Evolutionary conservation across 2,797 vertebrate species (phyloP).

Genomic region (Microctenopoma stevenorrisi): DNA sequence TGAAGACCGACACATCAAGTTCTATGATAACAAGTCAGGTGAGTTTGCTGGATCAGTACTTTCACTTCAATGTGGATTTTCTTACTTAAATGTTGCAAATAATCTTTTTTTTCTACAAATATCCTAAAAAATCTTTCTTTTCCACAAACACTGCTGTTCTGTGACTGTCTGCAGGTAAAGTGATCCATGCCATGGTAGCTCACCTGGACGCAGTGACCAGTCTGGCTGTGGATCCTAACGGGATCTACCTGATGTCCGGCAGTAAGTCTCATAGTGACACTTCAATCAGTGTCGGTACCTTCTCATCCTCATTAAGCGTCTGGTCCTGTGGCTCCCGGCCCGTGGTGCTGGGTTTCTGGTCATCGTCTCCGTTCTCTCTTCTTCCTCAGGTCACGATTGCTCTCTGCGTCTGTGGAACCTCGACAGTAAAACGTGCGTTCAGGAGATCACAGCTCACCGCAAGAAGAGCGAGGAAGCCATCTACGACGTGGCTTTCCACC

Average conservation of each 20-base stretch:
- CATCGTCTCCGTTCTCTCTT: too few species aligned
- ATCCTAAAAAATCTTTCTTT: too few species aligned
- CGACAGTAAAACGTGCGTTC: constrained; percentile 98
- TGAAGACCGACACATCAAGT: constrained; percentile 97
- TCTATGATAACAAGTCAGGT: constrained; percentile 99
- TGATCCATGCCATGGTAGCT: constrained; percentile 98
- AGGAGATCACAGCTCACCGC: constrained; percentile 98
- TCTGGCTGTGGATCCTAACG: constrained; percentile 98
- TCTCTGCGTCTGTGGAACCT: constrained; percentile 99
- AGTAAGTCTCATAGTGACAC: constrained; percentile 82
- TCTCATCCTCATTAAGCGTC: too few species aligned
- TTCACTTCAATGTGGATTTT: too few species aligned
- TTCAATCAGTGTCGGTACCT: too few species aligned
- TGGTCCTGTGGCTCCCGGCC: too few species aligned
- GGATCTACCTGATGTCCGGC: constrained; percentile 99
- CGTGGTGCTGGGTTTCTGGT: too few species aligned
- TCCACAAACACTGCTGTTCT: too few species aligned
- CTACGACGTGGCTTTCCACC: constrained; percentile 99
- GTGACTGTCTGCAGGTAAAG: constrained; percentile 83
- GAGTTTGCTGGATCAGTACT: not conserved
- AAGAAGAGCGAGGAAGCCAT: constrained; percentile 99
- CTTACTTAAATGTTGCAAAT: too few species aligned
- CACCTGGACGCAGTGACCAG: constrained; percentile 98
- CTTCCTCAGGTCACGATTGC: constrained; percentile 93
- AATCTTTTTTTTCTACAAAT: too few species aligned